phyloP scores from a whole-genome alignment of 2,888 invertebrate genomes.

The Drosophila ezoana region DNA sequence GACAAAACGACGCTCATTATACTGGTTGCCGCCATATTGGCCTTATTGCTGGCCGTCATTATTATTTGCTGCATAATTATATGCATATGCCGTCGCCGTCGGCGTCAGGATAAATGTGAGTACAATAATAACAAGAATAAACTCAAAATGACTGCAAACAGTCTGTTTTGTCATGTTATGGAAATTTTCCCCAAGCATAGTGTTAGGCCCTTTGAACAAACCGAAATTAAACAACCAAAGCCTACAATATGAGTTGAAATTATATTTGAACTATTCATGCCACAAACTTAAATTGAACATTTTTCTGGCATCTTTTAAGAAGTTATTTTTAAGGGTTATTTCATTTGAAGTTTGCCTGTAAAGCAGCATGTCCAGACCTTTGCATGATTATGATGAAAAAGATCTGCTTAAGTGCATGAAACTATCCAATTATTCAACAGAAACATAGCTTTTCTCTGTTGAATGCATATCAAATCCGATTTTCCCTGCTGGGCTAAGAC shows the following conservation, averaged over 20 bases:
- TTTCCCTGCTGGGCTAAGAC: conserved; percentile 6
- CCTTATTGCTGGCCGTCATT: conserved; percentile 89
- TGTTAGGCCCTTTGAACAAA: conserved; percentile 56
- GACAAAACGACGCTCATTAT: conserved; percentile 92
- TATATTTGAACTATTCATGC: conserved; percentile 14
- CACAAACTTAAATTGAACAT: conserved; percentile 20
- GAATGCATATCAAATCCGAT: conserved; percentile 20
- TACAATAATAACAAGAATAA: conserved; percentile 49
- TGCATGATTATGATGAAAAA: conserved; percentile 29
- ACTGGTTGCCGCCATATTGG: conserved; percentile 89
- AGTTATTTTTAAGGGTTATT: neutral
- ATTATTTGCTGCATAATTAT: conserved; percentile 94
- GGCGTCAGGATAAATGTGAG: conserved; percentile 87
- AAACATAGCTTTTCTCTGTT: conserved; percentile 15
- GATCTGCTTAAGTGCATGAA: conserved; percentile 36
- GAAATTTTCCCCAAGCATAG: conserved; percentile 59
- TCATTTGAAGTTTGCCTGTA: conserved; percentile 9
- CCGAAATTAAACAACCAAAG: conserved; percentile 25
- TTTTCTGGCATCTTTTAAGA: conserved; percentile 1
- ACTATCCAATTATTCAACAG: conserved; percentile 1
- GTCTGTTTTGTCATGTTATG: conserved; percentile 32
- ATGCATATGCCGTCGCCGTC: conserved; percentile 91
- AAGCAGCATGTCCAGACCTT: conserved; percentile 21
- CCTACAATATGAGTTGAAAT: conserved; percentile 29
- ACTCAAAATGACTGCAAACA: conserved; percentile 21